Percentiles rank a stretch among this genome's conserved stretches.
phyloP scores from a whole-genome alignment of 2,888 invertebrate genomes.

The Microctonus brassicae region DNA sequence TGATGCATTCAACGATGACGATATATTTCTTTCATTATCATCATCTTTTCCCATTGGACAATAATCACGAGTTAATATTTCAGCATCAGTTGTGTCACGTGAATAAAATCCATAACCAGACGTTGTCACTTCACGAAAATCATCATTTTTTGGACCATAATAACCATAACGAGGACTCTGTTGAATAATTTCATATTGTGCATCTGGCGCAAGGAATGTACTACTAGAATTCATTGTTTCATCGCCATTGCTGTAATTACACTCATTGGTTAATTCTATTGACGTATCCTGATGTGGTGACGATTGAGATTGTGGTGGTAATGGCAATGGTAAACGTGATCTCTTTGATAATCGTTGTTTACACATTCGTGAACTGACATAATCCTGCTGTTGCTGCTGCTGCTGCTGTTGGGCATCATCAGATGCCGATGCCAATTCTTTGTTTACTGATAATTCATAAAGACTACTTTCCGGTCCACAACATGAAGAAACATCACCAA shows the following conservation, averaged over 20 bases:
- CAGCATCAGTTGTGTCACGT: slow-evolving; percentile 11
- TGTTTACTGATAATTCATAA: slow-evolving; percentile 73
- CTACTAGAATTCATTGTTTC: slow-evolving; percentile 61
- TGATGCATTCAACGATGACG: slow-evolving; percentile 39
- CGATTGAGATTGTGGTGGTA: slow-evolving; percentile 71
- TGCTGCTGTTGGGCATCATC: slow-evolving; percentile 15
- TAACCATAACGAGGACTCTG: slow-evolving; percentile 68
- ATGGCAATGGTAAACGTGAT: slow-evolving; percentile 71
- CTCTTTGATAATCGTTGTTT: slow-evolving; percentile 73
- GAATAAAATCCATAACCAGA: slow-evolving; percentile 24
- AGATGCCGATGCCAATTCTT: slow-evolving; percentile 53
- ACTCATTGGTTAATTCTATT: slow-evolving; percentile 66
- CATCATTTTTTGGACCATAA: slow-evolving; percentile 59
- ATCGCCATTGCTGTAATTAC: slow-evolving; percentile 50
- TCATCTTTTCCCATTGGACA: slow-evolving; percentile 11
- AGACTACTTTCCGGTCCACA: slow-evolving; percentile 76
- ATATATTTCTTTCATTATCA: slow-evolving; percentile 36
- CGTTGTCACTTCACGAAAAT: slow-evolving; percentile 35
- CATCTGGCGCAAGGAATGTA: slow-evolving; percentile 74
- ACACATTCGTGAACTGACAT: slow-evolving; percentile 9
- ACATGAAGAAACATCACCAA: slow-evolving; percentile 88
- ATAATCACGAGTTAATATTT: slow-evolving; percentile 16
- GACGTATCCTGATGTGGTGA: slow-evolving; percentile 51
- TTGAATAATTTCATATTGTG: slow-evolving; percentile 75
- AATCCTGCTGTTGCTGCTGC: slow-evolving; percentile 65